Base-by-base conservation (phyloP, 2,888 invertebrate species). In the Lithophane semibrunnea region DNA sequence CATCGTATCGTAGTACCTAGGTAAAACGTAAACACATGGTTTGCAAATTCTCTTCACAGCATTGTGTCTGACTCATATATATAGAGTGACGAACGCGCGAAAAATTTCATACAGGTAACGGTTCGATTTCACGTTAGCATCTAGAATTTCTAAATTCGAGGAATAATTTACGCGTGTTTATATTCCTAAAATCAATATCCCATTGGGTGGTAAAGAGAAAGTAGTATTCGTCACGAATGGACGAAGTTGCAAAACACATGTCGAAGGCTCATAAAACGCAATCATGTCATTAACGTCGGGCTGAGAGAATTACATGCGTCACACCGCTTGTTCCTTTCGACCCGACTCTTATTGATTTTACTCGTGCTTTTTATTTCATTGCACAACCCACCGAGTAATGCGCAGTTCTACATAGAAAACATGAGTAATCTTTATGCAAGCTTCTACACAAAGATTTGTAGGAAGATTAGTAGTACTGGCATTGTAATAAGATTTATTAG, bases 181-280 rank as follows among this genome's bases (percentile, higher is more conserved):
- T 75, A 54, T 61, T 68, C 29, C 42, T 63, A 18, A 79, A 80
- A 83, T 75, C 66, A 75, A 80, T 83, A 73, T 63, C 73, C 73
- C 29, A 58, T 63, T 76, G 80, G 71, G 75, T 83, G 68, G 76
- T 86, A 47, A 88, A 89, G 89, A 82, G 91, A 92, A 92, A 91
- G 90, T 90, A 75, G 73, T 61, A 85, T 89, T 87, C 85, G 88
- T 82, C 88, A 89, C 88, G 79, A 78, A 77, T 86, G 85, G 85
- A 72, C 79, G 86, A 79, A 79, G 84, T 91, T 90, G 89, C 89
- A 90, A 91, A 91, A 92, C 89, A 87, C 82, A 86, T 88, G 89
- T 85, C 64, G 88, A 89, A 88, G 89, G 89, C 85, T 73, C 79
- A 60, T 60, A 84, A 88, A 90, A 89, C 85, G 88, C 91, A 90